These are phyloP conservation scores for Phymatocera aterrima DNA, from an alignment of 2,888 invertebrate species.

Conservation along the genomic window DNA sequence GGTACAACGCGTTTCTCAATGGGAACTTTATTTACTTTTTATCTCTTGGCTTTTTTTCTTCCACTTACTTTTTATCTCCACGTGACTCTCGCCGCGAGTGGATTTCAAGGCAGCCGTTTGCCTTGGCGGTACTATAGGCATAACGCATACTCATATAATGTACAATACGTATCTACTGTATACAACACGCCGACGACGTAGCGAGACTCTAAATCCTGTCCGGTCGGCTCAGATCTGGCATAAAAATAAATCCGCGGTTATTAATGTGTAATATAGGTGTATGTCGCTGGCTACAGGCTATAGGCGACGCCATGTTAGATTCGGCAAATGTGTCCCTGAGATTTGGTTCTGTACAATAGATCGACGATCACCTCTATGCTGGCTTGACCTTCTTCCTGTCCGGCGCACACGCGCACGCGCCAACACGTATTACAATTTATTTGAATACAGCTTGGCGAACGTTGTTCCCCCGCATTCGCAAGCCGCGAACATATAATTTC, in stretches of 20 bases:
- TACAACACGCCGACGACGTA: no score
- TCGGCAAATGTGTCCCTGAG: neutral
- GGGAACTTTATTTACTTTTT: conserved; percentile 32
- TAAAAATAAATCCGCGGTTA: neutral
- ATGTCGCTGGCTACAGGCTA: neutral
- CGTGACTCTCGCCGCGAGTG: neutral
- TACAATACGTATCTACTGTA: no score
- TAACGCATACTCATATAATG: neutral
- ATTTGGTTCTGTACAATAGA: neutral
- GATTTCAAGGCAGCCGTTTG: conserved; percentile 12
- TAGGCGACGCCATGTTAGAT: neutral
- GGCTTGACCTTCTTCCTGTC: conserved; percentile 3
- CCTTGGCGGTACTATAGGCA: conserved; percentile 2
- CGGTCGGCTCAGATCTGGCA: neutral
- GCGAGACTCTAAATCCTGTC: conserved; percentile 11
- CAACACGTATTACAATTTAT: neutral
- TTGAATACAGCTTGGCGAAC: neutral
- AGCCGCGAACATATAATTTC: no score
- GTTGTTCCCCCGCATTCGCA: neutral
- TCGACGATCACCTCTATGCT: neutral
- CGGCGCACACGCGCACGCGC: neutral
- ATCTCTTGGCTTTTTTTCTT: neutral
- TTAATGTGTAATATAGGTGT: neutral
- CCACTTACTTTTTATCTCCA: neutral
- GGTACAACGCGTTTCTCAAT: conserved; percentile 17